A percentile compares a stretch with the other conserved stretches of the same genome.
phyloP scores from a whole-genome alignment of 2,797 vertebrate genomes.

The Antrozous pallidus region DNA sequence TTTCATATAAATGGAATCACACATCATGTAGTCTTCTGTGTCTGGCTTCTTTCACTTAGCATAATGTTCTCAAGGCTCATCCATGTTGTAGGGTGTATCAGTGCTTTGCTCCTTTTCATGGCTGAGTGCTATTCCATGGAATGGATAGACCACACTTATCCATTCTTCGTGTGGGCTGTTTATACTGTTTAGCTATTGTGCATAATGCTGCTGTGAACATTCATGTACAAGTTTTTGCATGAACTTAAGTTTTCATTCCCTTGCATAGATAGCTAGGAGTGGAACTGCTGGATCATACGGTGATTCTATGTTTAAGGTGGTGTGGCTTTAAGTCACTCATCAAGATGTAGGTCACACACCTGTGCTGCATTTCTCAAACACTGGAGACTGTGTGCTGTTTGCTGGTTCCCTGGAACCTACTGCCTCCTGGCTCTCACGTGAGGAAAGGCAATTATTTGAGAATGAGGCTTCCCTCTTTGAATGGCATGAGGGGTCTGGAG shows the following conservation, averaged over 20 bases:
- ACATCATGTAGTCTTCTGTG: fast-evolving
- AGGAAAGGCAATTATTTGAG: neutral
- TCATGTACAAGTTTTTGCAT: fast-evolving
- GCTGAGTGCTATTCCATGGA: neutral
- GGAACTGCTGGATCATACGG: neutral
- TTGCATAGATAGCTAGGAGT: neutral
- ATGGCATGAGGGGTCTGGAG: neutral
- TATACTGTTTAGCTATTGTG: neutral
- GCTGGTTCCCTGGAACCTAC: neutral
- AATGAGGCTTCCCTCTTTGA: neutral
- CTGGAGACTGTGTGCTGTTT: too few species aligned
- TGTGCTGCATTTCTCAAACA: neutral
- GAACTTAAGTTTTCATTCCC: neutral
- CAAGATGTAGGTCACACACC: fast-evolving
- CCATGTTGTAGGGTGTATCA: fast-evolving
- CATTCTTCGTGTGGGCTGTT: neutral
- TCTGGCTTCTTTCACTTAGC: neutral
- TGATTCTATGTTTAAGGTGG: neutral
- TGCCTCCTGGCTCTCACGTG: fast-evolving
- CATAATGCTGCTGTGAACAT: neutral
- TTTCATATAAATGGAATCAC: neutral
- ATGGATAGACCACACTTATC: fast-evolving
- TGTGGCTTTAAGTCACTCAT: neutral
- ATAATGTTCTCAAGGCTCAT: neutral
- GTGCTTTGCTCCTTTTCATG: neutral